These are phyloP conservation scores for Isotomurus palustris DNA, from an alignment of 2,888 invertebrate species.

Conservation along the genomic window DNA sequence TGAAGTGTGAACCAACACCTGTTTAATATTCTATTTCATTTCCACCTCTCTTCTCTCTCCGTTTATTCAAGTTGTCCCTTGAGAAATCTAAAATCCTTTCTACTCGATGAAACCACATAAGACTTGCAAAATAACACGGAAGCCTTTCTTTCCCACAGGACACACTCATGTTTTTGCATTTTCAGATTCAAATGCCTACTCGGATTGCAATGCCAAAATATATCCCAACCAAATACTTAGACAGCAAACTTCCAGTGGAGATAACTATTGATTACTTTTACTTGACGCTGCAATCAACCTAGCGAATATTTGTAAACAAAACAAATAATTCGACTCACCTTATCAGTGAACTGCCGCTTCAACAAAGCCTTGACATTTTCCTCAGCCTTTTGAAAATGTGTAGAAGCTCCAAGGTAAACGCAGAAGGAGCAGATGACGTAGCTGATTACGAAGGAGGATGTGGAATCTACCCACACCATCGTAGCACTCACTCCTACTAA, in stretches of 20 bases:
- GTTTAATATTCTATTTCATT: constrained; percentile 2
- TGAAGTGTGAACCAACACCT: neutral
- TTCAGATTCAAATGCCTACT: too few relatives aligned
- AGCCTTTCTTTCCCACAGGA: neutral
- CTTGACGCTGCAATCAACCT: too few relatives aligned
- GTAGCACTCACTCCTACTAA: too few relatives aligned
- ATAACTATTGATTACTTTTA: too few relatives aligned
- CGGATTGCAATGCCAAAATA: too few relatives aligned
- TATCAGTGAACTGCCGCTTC: constrained; percentile 42
- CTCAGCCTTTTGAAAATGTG: constrained; percentile 32
- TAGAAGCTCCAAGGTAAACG: constrained; percentile 9
- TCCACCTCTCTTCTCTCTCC: neutral
- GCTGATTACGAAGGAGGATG: constrained; percentile 7
- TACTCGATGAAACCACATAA: neutral
- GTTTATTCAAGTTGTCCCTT: neutral
- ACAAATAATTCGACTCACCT: too few relatives aligned
- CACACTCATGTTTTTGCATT: too few relatives aligned
- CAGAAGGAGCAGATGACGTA: neutral
- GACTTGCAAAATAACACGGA: neutral
- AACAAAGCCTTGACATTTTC: constrained; percentile 41
- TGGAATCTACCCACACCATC: too few relatives aligned
- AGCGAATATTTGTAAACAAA: too few relatives aligned
- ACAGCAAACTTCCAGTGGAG: too few relatives aligned
- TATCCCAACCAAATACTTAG: too few relatives aligned
- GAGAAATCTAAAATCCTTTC: neutral